These are phyloP conservation scores for Elymnias hypermnestra DNA, from an alignment of 1,140 invertebrate species.

Conservation along the genomic window DNA sequence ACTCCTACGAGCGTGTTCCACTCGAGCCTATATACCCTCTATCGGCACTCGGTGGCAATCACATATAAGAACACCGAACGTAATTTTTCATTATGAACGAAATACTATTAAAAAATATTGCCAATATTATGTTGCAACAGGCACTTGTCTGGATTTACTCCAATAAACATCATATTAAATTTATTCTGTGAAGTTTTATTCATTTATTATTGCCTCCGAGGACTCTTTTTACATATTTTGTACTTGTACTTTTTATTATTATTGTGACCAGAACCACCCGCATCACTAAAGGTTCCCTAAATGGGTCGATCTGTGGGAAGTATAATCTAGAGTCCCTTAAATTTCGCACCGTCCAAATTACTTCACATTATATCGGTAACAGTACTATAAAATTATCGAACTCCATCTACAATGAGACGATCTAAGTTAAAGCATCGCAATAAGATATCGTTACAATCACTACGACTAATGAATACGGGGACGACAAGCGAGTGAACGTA, in stretches of 20 bases:
- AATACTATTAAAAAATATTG: constrained; percentile 73
- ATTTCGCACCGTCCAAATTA: constrained; percentile 51
- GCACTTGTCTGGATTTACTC: constrained; percentile 74
- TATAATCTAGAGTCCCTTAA: constrained; percentile 43
- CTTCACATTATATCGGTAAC: constrained; percentile 52
- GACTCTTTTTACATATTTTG: constrained; percentile 54
- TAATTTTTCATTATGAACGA: constrained; percentile 50
- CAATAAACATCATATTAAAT: constrained; percentile 74
- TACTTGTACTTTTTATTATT: constrained; percentile 61
- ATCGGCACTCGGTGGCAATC: constrained; percentile 18
- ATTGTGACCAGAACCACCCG: constrained; percentile 35
- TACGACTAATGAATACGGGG: constrained; percentile 60
- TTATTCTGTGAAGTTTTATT: constrained; percentile 67
- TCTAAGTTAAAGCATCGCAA: constrained; percentile 75
- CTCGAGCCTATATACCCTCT: constrained; percentile 16
- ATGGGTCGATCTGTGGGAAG: constrained; percentile 41
- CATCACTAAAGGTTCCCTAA: constrained; percentile 50
- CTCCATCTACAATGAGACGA: constrained; percentile 60
- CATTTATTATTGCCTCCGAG: constrained; percentile 64
- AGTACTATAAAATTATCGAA: constrained; percentile 69
- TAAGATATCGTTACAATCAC: constrained; percentile 71
- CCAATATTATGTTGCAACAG: constrained; percentile 74
- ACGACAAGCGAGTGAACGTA: constrained; percentile 52
- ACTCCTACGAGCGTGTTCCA: constrained; percentile 4
- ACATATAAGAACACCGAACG: constrained; percentile 50